Evolutionary conservation across 2,113 vertebrate genomes (phyloP).

Genomic region (Protobothrops mucrosquamatus): DNA sequence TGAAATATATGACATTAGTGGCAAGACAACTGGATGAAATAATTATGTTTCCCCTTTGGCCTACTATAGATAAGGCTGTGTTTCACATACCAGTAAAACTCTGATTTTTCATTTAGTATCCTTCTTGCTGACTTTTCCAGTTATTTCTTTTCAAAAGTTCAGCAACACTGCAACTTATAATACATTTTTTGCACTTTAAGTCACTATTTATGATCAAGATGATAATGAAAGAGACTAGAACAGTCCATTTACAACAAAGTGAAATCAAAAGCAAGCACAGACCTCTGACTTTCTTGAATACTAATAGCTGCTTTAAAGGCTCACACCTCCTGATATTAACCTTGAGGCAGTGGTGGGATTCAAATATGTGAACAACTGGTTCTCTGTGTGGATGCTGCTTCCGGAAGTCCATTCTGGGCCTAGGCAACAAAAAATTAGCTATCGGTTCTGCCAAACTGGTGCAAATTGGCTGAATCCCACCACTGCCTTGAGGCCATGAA

Average conservation of each 20-base stretch:
- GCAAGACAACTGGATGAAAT: not conserved
- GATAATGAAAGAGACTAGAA: slow-evolving; percentile 9
- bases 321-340: slow-evolving; percentile 4
- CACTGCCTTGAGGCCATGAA: not conserved
- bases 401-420: no score
- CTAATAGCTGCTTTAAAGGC: slow-evolving; percentile 23
- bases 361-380: no score
- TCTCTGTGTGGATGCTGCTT: no score
- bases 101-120: not conserved
- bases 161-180: not conserved
- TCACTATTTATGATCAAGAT: not conserved
- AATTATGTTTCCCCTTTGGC: not conserved
- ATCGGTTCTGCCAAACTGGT: no score
- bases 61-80: not conserved
- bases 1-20: not conserved
- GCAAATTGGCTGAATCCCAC: no score
- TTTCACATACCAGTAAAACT: not conserved
- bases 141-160: not conserved
- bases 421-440: no score
- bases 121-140: not conserved
- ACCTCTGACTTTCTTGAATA: slow-evolving; percentile 24
- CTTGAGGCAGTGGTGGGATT: not conserved
- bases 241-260: slow-evolving; percentile 9
- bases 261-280: slow-evolving; percentile 16
- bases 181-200: slow-evolving; percentile 21